phyloP scores from a whole-genome alignment of 1,140 invertebrate species.

The Drosophila sproati region DNA sequence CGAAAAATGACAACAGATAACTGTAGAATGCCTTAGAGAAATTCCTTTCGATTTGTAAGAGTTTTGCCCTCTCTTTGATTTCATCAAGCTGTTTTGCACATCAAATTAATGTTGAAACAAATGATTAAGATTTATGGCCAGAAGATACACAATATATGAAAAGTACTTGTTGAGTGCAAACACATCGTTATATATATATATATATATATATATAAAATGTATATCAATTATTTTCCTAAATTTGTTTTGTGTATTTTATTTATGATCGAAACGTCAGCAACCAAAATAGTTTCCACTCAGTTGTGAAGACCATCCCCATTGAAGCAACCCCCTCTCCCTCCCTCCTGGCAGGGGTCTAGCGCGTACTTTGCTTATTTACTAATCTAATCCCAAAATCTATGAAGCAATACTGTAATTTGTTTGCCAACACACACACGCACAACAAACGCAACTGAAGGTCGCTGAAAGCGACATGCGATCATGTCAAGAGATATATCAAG shows the following conservation, averaged over 20 bases:
- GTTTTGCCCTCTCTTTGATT: too few species aligned
- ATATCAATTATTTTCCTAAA: conserved; percentile 21
- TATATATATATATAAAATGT: conserved; percentile 31
- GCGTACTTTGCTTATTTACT: conserved; percentile 5
- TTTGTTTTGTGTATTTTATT: conserved; percentile 34
- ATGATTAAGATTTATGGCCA: conserved; percentile 13
- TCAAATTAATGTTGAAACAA: neutral
- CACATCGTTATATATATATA: conserved; percentile 12
- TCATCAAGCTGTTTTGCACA: neutral
- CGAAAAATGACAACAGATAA: neutral
- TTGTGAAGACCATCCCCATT: neutral
- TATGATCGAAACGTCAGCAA: conserved; percentile 57
- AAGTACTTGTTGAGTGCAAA: conserved; percentile 37
- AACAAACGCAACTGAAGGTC: conserved; percentile 42
- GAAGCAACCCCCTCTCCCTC: neutral
- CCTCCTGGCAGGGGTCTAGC: neutral
- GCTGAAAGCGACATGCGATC: conserved; percentile 17
- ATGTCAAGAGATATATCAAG: conserved; percentile 43
- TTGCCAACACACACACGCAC: conserved; percentile 39
- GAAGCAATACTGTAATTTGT: conserved; percentile 79
- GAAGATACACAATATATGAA: neutral
- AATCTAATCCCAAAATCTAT: conserved; percentile 31
- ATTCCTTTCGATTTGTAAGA: too few species aligned
- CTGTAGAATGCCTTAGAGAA: too few species aligned
- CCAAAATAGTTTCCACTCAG: conserved; percentile 64